Conservation (phyloP, 2,113 vertebrate genomes). For the Toxotes chatareus region DNA sequence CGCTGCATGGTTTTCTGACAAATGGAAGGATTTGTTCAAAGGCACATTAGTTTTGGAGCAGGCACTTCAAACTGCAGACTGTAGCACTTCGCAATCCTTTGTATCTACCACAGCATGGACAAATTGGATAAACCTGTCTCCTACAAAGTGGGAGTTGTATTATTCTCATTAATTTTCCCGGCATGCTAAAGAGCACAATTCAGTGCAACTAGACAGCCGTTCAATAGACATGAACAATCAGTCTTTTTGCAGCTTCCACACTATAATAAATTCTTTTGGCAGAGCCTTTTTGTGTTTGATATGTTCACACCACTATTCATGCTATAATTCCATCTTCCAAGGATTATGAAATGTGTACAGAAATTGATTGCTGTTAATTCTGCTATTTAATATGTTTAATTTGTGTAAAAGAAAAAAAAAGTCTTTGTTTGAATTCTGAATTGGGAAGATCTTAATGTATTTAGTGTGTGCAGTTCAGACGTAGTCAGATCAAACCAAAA, state of each 20-base stretch:
- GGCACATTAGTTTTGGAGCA: conserved; percentile 70
- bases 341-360: conserved; percentile 57
- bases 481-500: conserved; percentile 5
- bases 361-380: conserved; percentile 50
- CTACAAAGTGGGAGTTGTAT: conserved; percentile 42
- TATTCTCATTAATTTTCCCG: conserved; percentile 69
- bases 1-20: conserved; percentile 57
- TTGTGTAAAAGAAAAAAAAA: conserved; percentile 8
- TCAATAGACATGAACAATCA: conserved; percentile 3
- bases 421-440: conserved; percentile 16
- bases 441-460: conserved; percentile 9
- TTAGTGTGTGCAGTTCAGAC: conserved; percentile 36
- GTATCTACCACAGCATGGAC: conserved; percentile 50
- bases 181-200: conserved; percentile 52
- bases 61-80: conserved; percentile 72
- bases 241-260: conserved; percentile 35
- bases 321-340: conserved; percentile 35
- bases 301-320: conserved; percentile 5
- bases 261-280: conserved; percentile 29
- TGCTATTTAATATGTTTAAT: conserved; percentile 23
- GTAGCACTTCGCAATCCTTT: conserved; percentile 63
- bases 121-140: conserved; percentile 60
- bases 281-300: conserved; percentile 25
- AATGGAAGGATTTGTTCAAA: conserved; percentile 67
- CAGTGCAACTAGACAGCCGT: conserved; percentile 33